A percentile compares a stretch with the other conserved stretches of the same genome.
phyloP scores from a whole-genome alignment of 2,113 vertebrate species.

The Phycodurus eques region DNA sequence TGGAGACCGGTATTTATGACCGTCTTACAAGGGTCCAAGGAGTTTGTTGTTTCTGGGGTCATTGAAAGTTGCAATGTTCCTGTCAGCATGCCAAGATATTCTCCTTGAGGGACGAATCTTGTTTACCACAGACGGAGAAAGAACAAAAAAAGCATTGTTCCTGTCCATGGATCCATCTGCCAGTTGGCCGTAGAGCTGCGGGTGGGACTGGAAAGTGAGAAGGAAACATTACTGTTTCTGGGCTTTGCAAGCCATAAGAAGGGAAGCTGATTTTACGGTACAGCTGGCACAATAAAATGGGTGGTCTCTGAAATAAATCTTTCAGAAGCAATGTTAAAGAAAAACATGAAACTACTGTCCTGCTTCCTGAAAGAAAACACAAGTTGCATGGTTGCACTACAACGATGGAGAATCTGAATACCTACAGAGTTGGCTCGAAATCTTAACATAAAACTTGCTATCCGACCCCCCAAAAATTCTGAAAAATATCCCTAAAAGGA shows the following conservation, averaged over 20 bases:
- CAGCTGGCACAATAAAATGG: constrained; percentile 27
- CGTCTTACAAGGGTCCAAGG: background rate
- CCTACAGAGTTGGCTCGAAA: too few species aligned
- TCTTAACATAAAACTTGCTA: too few species aligned
- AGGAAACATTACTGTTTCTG: constrained; percentile 26
- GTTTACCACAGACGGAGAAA: constrained; percentile 4
- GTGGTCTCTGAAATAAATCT: constrained; percentile 24
- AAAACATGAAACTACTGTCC: background rate
- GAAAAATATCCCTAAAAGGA: too few species aligned
- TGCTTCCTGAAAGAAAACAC: background rate
- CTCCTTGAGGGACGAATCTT: constrained; percentile 9
- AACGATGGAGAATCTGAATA: background rate
- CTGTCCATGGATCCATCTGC: constrained; percentile 14
- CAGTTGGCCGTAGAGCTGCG: background rate
- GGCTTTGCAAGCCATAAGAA: constrained; percentile 6
- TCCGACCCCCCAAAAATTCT: too few species aligned
- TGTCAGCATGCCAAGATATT: constrained; percentile 22
- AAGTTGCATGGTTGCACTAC: background rate
- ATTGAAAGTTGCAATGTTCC: constrained; percentile 47
- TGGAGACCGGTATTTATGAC: background rate
- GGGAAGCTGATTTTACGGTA: constrained; percentile 5
- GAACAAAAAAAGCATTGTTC: constrained; percentile 23
- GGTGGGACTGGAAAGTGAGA: constrained; percentile 31
- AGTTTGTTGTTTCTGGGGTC: constrained; percentile 37
- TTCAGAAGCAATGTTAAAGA: constrained; percentile 6